Evolutionary conservation across 2,113 vertebrate genomes (phyloP).

Genomic region (Gallinago paraguaiae): DNA sequence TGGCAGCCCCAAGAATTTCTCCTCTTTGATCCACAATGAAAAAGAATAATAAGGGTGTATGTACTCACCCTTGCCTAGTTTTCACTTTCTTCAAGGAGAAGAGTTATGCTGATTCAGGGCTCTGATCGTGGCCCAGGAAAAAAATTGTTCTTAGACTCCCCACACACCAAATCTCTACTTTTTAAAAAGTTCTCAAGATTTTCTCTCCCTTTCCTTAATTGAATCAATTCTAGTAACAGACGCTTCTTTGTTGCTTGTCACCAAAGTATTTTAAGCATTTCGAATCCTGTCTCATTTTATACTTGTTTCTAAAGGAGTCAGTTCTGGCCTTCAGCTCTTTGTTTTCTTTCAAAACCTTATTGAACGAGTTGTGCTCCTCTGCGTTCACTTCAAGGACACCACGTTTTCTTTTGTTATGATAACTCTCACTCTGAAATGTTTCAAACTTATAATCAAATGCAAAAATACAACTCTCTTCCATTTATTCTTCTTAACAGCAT

Average conservation of each 20-base stretch:
- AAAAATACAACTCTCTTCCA: neutral
- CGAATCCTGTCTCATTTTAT: neutral
- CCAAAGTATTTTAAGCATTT: constrained; percentile 31
- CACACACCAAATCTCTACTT: neutral
- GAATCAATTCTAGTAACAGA: constrained; percentile 10
- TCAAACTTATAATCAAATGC: neutral
- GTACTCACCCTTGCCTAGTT: neutral
- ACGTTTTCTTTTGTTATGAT: neutral
- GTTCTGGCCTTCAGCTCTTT: constrained; percentile 51
- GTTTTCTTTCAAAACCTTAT: constrained; percentile 56
- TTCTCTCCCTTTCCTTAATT: neutral
- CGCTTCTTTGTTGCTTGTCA: constrained; percentile 5
- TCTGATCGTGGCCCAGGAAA: neutral
- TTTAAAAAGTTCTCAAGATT: neutral
- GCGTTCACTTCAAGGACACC: constrained; percentile 18
- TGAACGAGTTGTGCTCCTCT: neutral
- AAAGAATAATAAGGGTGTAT: constrained; percentile 4
- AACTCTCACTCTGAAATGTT: neutral
- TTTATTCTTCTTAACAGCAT: neutral
- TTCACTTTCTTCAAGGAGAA: constrained; percentile 43
- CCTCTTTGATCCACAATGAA: constrained; percentile 47
- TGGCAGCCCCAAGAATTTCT: constrained; percentile 12
- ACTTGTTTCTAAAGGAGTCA: constrained; percentile 40
- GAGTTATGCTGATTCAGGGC: constrained; percentile 15
- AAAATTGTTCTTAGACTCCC: neutral